Base-by-base conservation (phyloP, 35 echinoderm and acorn worm species). In the Anneissia japonica region DNA sequence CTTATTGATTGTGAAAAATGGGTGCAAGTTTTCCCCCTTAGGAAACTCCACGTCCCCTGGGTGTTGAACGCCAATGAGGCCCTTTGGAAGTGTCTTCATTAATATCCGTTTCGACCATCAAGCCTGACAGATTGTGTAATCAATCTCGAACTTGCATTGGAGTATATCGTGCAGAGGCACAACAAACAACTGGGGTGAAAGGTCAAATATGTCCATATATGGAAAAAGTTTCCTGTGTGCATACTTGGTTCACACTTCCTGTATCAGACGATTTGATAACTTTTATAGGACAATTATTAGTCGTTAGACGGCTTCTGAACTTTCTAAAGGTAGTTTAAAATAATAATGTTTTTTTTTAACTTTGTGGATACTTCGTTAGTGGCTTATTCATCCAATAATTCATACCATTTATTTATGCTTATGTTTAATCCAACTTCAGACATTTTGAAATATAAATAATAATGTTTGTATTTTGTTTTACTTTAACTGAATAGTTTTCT, bases 1-100 rank as follows among this genome's bases (percentile, higher is more conserved):
- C 51, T 64, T 64, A 64, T 64, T 64, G 51, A 64, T 64, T 64
- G 51, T 64, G 51, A 64, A 64, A 45, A 64, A 64, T 64, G 51
- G 51, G 51, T 64, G 51, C 51, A 64, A 64, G 5, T 64, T 64
- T 64, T 23, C 21, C 51, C 51, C 51, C 51, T 64, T 9, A 64
- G 51, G 51, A 64, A 64, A 64, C 9, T 23, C 19, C 21, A 19
- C 51, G 51, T 64, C 51, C 51, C 51, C 51, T 64, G 51, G 51
- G 51, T 64, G 51, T 64, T 64, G 5, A 23, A 64, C 10, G 51
- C 51, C 51, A 64, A 9, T 64, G 51, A 64, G 51, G 51, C 51
- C 51, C 51, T 64, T 64, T 64, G 19, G 51, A 64, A 16, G 51
- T 64, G 51, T 64, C 51, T 64, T 64, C 51, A 23, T 64, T 64